Evolutionary conservation across 2,797 vertebrate genomes (phyloP).

Genomic region (Propithecus perrieri): DNA sequence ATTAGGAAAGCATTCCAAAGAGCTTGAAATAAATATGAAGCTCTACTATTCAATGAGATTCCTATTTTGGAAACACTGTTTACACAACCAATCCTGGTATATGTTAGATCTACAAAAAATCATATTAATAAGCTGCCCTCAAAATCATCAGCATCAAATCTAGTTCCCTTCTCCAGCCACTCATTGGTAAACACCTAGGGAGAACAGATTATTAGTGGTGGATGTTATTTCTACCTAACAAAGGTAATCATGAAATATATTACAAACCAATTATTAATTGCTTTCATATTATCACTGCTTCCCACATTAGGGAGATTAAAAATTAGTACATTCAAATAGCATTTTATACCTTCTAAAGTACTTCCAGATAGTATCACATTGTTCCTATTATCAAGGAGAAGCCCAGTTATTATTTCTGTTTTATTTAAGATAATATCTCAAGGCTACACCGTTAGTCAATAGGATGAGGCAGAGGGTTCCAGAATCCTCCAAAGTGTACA

Average conservation of each 20-base stretch:
- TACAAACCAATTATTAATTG: constrained; percentile 24
- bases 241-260: not conserved
- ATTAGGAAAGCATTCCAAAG: not conserved
- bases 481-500: not conserved
- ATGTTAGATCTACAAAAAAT: not conserved
- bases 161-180: not conserved
- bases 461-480: not conserved
- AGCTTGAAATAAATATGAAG: not conserved
- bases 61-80: not conserved
- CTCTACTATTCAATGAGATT: not conserved
- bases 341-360: not conserved
- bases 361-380: not conserved
- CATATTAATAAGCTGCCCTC: not conserved
- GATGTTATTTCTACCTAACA: not conserved
- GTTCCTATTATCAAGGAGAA: constrained; percentile 16
- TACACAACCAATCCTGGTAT: not conserved
- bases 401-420: not conserved
- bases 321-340: not conserved
- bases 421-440: constrained; percentile 27
- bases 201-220: not conserved
- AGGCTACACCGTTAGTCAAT: not conserved
- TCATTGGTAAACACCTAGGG: not conserved
- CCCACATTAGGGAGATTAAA: constrained; percentile 8
- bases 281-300: constrained; percentile 37
- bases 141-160: not conserved